These are phyloP conservation scores for Xylota segnis DNA, from an alignment of 2,888 invertebrate species.

Conservation along the genomic window DNA sequence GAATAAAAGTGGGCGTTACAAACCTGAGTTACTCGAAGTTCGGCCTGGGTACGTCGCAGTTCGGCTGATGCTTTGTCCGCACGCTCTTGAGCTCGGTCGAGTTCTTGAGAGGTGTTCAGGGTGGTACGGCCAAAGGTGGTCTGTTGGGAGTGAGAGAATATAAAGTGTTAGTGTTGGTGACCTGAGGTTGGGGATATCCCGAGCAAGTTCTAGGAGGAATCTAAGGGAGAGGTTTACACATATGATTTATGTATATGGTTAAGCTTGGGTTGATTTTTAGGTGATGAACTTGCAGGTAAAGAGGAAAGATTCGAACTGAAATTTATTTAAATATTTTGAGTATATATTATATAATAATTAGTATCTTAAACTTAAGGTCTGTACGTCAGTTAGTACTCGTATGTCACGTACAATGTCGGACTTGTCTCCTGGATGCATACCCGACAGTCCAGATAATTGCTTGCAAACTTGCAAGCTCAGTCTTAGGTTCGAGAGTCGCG, in stretches of 20 bases:
- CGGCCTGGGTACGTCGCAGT: slow-evolving; percentile 94
- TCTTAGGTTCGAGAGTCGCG: too few species aligned
- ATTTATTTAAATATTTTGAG: not conserved
- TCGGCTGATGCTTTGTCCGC: slow-evolving; percentile 94
- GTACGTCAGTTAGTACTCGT: too few species aligned
- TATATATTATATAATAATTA: too few species aligned
- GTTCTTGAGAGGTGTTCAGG: slow-evolving; percentile 92
- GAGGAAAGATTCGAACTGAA: not conserved
- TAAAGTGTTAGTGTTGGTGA: slow-evolving; percentile 64
- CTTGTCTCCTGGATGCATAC: too few species aligned
- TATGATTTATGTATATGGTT: not conserved
- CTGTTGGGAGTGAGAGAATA: slow-evolving; percentile 77
- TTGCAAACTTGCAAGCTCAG: too few species aligned
- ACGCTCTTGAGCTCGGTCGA: slow-evolving; percentile 92
- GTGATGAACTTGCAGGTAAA: not conserved
- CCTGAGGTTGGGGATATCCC: not conserved
- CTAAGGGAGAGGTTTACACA: slow-evolving; percentile 1
- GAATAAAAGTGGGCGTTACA: slow-evolving; percentile 43
- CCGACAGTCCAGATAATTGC: too few species aligned
- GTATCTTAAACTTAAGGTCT: not conserved
- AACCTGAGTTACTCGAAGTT: slow-evolving; percentile 94
- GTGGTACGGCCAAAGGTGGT: slow-evolving; percentile 93
- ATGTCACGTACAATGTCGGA: too few species aligned
- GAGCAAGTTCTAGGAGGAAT: not conserved
- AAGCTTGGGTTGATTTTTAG: not conserved